phyloP scores from a whole-genome alignment of 2,797 vertebrate genomes.

The Columba guinea region DNA sequence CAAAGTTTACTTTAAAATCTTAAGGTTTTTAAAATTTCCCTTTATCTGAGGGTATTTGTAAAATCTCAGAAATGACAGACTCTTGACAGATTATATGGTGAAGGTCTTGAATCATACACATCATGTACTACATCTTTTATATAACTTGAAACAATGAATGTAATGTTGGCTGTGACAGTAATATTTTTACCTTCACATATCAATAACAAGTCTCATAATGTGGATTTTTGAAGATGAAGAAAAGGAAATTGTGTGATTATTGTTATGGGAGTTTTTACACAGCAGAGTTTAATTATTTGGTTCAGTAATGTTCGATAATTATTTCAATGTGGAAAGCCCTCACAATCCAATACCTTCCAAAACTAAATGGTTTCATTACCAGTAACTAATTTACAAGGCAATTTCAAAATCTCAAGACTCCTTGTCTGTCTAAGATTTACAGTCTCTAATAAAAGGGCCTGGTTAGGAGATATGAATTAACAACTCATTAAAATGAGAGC shows the following conservation, averaged over 20 bases:
- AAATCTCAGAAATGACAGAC: not conserved
- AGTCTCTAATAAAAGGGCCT: conserved; percentile 74
- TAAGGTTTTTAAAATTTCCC: not conserved
- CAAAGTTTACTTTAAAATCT: not conserved
- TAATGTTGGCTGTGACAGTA: conserved; percentile 50
- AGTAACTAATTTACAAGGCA: conserved; percentile 79
- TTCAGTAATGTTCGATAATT: conserved; percentile 80
- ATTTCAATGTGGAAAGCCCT: conserved; percentile 73
- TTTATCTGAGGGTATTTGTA: conserved; percentile 13
- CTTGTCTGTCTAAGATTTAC: conserved; percentile 76
- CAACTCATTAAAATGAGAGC: conserved; percentile 70
- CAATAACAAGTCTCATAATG: conserved; percentile 69
- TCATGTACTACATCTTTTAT: conserved; percentile 37
- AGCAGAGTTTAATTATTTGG: conserved; percentile 80
- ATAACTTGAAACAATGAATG: conserved; percentile 54
- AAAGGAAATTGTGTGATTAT: conserved; percentile 70
- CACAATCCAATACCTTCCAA: conserved; percentile 68
- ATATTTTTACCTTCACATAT: conserved; percentile 51
- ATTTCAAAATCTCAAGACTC: conserved; percentile 76
- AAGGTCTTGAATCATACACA: conserved; percentile 23
- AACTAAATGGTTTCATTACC: conserved; percentile 78
- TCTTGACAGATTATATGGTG: not conserved
- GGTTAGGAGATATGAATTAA: conserved; percentile 73
- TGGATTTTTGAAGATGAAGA: conserved; percentile 47
- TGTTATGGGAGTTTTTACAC: conserved; percentile 72